phyloP scores from a whole-genome alignment of 2,113 vertebrate species.

The Siniperca chuatsi region DNA sequence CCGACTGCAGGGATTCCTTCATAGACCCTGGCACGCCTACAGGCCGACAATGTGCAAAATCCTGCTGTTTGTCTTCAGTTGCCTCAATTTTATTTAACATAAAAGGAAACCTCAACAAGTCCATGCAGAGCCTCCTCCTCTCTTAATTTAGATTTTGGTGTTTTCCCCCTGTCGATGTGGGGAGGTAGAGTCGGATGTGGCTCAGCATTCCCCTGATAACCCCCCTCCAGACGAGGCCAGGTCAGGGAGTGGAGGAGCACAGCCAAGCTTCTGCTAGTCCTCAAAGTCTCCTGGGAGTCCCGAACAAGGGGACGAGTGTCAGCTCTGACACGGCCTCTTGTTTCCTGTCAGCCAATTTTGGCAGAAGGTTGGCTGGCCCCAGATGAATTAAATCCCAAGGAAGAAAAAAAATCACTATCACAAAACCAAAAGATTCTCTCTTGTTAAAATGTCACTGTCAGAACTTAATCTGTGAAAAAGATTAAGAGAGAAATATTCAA shows the following conservation, averaged over 20 bases:
- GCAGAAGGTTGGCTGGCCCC: constrained; percentile 12
- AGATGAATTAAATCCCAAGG: constrained; percentile 32
- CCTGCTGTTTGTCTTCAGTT: constrained; percentile 44
- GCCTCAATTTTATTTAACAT: constrained; percentile 25
- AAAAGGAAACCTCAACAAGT: constrained; percentile 41
- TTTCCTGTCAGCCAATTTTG: constrained; percentile 56
- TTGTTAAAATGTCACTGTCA: constrained; percentile 24
- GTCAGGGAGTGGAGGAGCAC: constrained; percentile 55
- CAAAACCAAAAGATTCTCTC: constrained; percentile 16
- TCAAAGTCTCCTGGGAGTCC: constrained; percentile 53
- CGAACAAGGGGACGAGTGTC: constrained; percentile 35
- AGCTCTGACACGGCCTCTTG: constrained; percentile 31
- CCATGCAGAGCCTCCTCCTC: constrained; percentile 8
- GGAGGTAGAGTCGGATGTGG: constrained; percentile 62
- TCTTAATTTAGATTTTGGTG: constrained; percentile 31
- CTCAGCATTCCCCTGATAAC: constrained; percentile 72
- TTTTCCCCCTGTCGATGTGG: constrained; percentile 6
- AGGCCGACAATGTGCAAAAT: constrained; percentile 45
- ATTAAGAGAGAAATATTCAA: constrained; percentile 43
- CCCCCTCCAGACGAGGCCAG: constrained; percentile 40
- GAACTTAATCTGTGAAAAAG: constrained; percentile 50
- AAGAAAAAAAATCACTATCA: constrained; percentile 3
- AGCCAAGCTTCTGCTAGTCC: constrained; percentile 67
- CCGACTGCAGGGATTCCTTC: constrained; percentile 4
- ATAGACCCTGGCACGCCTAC: background rate